Evolutionary conservation across 2,113 vertebrate genomes (phyloP), one percentile per base, ranked within the genome.

Genomic region (Sylvilagus bachmani): DNA sequence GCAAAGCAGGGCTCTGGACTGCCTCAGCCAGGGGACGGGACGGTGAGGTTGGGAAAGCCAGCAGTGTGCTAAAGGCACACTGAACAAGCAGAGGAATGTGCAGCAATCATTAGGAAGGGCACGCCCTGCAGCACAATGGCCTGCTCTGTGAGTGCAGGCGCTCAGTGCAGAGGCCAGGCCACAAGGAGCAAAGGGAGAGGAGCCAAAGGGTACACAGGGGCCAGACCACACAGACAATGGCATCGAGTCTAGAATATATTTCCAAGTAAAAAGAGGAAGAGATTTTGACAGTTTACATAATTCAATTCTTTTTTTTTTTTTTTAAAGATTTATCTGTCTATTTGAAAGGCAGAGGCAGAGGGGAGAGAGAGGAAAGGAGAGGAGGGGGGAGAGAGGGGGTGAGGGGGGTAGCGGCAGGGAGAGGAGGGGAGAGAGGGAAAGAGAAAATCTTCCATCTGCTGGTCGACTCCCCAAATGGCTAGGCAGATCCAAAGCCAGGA

Each of bases 111-210:
- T n/a, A 49, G 49, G 51, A 84, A 75, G 10, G 55, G 51, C 10
- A 14, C 0, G 1, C 22, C 4, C 1, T 2, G 61, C 66, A 55
- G 64, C 36, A 27, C 29, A 25, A 27, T 0, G 10, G 53, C 27
- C 7, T 8, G 10, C 21, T 2, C 21, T 9, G 21, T 22, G 64
- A n/a, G 24, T 14, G 25, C 29, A 25, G 22, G 71, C 0, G 14
- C 49, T 8, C 24, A n/a, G 9, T 9, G 31, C 29, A 81, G n/a
- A 25, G 13, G 19, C 55, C 0, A 8, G 5, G 33, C 22, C 4
- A 14, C 1, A 21, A 27, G 24, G 6, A 86, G 78, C 29, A 70
- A 64, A 71, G 6, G 11, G 49, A 89, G 51, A 89, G 38, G 69
- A 74, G 31, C 21, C 13, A 10, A 69, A 44, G 77, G 22, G 22